Evolutionary conservation across 2,888 invertebrate species (phyloP), one percentile per base, ranked within the genome.

Genomic region (Rhamphomyia laevipes): DNA sequence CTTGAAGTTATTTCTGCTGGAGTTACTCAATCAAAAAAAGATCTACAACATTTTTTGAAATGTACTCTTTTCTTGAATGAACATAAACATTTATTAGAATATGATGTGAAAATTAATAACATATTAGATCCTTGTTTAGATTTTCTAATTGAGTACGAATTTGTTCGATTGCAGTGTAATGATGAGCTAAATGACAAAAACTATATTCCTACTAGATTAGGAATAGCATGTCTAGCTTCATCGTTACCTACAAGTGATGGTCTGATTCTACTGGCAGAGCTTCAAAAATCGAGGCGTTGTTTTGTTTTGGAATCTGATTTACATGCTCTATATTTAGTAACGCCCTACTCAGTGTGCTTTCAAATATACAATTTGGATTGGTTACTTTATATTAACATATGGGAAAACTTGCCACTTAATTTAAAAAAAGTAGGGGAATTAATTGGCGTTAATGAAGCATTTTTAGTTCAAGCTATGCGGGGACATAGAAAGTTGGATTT

Each of bases 171-270:
- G 46, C 81, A 81, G 65, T 68, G 63, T 42, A 67, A 73, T 53
- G 72, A 72, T 31, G 70, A 75, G 31, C 54, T 57, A 11, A 65
- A 67, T 16, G 70, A 70, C 27, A 61, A 70, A 11, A 68, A 74
- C 56, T 86, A 82, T 72, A 70, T 81, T 23, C 81, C 94, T 5
- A 93, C 94, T 4, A 81, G 87, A 54, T 74, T 99, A 48, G 97
- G 94, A 0, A 82, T 85, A 63, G 99, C 97, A 16, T 92, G 96
- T 63, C 74, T 97, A 18, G 77, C 91, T 17, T 92, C 96, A 1
- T 89, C 94, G 0, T 80, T 99, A 70, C 84, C 92, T n/a, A 96
- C 97, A 0, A 86, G 87, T 64, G 94, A 97, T 67, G 95, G 92
- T 0, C 73, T 96, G 10, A 77, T 84, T 16, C 77, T 99, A 40